phyloP scores from a whole-genome alignment of 1,140 invertebrate genomes.

The Apis cerana region DNA sequence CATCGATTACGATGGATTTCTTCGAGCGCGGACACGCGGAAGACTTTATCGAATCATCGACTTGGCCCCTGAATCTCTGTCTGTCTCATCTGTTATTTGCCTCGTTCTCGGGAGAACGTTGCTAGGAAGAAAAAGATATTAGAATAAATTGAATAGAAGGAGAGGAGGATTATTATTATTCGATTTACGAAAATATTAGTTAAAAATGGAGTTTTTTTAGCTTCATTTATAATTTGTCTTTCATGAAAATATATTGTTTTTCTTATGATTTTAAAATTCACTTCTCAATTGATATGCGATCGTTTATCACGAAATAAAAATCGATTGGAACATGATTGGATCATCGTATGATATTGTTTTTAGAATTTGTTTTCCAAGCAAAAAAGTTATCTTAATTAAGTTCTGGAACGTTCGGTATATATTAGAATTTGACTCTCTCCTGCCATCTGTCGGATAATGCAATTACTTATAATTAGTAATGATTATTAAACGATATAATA shows the following conservation, averaged over 20 bases:
- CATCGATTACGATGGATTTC: constrained; percentile 14
- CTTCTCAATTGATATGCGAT: no score
- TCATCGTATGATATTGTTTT: no score
- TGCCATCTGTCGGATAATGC: no score
- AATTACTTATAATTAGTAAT: no score
- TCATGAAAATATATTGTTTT: background rate
- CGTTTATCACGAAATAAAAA: no score
- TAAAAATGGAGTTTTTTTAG: background rate
- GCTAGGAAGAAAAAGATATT: background rate
- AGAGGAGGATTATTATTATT: background rate
- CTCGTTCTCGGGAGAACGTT: background rate
- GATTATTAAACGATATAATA: no score
- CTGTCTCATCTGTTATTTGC: background rate
- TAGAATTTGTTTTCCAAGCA: no score
- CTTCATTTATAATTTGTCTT: background rate
- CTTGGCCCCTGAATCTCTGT: background rate
- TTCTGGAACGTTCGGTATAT: no score
- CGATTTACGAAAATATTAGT: no score
- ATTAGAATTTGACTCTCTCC: no score
- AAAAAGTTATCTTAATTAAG: no score
- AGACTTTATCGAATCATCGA: background rate
- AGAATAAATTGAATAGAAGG: background rate
- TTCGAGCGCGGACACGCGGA: background rate
- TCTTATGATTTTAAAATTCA: background rate
- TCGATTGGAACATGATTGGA: no score